phyloP scores from a whole-genome alignment of 1,140 invertebrate genomes.

The Drosophila arawakana region DNA sequence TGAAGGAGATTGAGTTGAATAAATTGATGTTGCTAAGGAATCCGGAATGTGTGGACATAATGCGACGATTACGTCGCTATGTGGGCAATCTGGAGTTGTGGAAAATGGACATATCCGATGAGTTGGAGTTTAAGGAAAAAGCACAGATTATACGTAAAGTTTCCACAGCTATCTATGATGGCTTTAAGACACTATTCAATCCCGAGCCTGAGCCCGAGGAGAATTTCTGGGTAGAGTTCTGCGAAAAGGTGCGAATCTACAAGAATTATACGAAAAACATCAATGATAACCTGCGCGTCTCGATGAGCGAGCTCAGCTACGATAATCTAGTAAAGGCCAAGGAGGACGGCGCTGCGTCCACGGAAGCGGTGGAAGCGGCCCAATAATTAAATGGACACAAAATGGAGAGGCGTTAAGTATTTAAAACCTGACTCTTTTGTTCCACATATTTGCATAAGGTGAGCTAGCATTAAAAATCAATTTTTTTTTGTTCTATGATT shows the following conservation, averaged over 20 bases:
- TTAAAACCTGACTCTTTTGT: slow-evolving; percentile 3
- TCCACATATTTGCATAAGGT: slow-evolving; percentile 41
- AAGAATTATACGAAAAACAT: slow-evolving; percentile 87
- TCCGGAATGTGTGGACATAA: slow-evolving; percentile 91
- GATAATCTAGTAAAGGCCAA: slow-evolving; percentile 54
- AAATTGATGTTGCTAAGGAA: slow-evolving; percentile 94
- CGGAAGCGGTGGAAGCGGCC: not conserved
- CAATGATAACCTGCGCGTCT: slow-evolving; percentile 85
- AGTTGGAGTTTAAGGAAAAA: slow-evolving; percentile 87
- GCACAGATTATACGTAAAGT: slow-evolving; percentile 88
- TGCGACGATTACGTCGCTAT: slow-evolving; percentile 89
- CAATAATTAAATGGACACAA: slow-evolving; percentile 11
- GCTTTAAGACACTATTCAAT: slow-evolving; percentile 85
- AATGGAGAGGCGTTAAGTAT: not conserved
- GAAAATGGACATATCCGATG: slow-evolving; percentile 88
- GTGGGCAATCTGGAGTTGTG: slow-evolving; percentile 90
- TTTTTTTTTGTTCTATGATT: too few species aligned
- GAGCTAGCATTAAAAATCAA: not conserved
- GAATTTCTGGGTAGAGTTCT: slow-evolving; percentile 87
- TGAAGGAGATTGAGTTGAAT: slow-evolving; percentile 88
- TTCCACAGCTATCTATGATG: slow-evolving; percentile 88
- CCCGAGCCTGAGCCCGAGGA: slow-evolving; percentile 51
- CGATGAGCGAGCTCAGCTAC: slow-evolving; percentile 84
- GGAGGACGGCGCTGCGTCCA: slow-evolving; percentile 1
- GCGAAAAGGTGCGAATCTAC: slow-evolving; percentile 86